phyloP scores from a whole-genome alignment of 2,888 invertebrate species.

The Trissonchulus latispiculum region DNA sequence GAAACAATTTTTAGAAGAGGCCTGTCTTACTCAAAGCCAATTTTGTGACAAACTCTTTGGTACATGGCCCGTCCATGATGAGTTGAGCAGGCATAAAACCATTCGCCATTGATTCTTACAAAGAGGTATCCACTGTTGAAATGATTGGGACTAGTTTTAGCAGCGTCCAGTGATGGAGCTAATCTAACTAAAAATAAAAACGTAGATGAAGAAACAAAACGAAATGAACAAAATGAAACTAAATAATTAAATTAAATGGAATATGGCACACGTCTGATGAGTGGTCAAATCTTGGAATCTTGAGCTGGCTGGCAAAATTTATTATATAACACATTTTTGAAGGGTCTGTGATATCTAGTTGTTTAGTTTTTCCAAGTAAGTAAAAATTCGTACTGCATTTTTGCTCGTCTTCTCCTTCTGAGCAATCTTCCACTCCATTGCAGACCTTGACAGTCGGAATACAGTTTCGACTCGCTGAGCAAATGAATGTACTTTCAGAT shows the following conservation, averaged over 20 bases:
- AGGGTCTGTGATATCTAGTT: too few relatives aligned
- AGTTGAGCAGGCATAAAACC: constrained; percentile 10
- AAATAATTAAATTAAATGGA: too few relatives aligned
- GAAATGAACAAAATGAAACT: too few relatives aligned
- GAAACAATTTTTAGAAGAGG: not conserved
- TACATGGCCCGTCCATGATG: not conserved
- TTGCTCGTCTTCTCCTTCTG: constrained; percentile 61
- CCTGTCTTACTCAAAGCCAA: not conserved
- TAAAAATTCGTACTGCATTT: constrained; percentile 52
- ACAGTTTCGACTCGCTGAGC: constrained; percentile 6
- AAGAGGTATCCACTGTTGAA: constrained; percentile 55
- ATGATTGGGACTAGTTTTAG: constrained; percentile 54
- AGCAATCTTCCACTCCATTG: constrained; percentile 52
- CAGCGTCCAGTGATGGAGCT: constrained; percentile 52
- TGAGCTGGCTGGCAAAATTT: too few relatives aligned
- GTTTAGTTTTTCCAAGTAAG: not conserved
- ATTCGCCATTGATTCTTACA: not conserved
- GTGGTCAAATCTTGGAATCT: too few relatives aligned
- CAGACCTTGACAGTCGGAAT: constrained; percentile 52
- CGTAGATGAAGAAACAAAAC: too few relatives aligned
- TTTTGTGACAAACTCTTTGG: not conserved
- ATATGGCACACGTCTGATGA: too few relatives aligned
- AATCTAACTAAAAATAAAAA: constrained; percentile 49
- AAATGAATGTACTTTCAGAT: constrained; percentile 4
- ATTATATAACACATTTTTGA: too few relatives aligned